Percentiles rank a stretch among this genome's conserved stretches.
These are phyloP conservation scores for Drosophila rufa DNA, from an alignment of 1,140 invertebrate species.

Conservation along the genomic window DNA sequence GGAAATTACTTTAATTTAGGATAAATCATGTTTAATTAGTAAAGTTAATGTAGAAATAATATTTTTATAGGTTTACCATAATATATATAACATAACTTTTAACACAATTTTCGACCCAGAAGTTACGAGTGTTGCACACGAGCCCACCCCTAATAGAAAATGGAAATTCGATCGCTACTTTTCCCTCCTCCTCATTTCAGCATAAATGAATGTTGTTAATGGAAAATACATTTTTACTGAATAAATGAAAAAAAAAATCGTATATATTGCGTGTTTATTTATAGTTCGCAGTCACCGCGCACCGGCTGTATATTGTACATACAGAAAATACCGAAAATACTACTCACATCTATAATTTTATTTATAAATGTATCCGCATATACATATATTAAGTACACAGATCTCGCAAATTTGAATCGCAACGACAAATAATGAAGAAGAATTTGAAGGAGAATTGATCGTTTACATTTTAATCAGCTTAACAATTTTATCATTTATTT, in stretches of 20 bases:
- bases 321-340: conserved; percentile 24
- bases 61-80: not conserved
- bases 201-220: conserved; percentile 57
- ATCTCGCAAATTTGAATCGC: conserved; percentile 12
- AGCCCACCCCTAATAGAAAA: conserved; percentile 53
- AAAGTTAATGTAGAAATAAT: not conserved
- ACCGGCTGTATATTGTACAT: conserved; percentile 20
- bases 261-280: conserved; percentile 74
- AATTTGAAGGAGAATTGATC: not conserved
- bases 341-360: conserved; percentile 29
- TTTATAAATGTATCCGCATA: conserved; percentile 19
- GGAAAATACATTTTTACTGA: conserved; percentile 60
- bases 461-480: not conserved
- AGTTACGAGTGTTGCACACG: conserved; percentile 57
- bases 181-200: conserved; percentile 35
- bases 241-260: conserved; percentile 51
- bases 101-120: conserved; percentile 1
- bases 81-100: not conserved
- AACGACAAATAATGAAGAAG: not conserved
- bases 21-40: not conserved
- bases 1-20: not conserved
- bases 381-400: conserved; percentile 23
- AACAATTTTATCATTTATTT: not conserved
- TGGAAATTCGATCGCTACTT: conserved; percentile 65
- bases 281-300: conserved; percentile 68